A percentile compares a stretch with the other conserved stretches of the same genome.
phyloP scores from a whole-genome alignment of 2,113 vertebrate species.

The Aegotheles bennettii region DNA sequence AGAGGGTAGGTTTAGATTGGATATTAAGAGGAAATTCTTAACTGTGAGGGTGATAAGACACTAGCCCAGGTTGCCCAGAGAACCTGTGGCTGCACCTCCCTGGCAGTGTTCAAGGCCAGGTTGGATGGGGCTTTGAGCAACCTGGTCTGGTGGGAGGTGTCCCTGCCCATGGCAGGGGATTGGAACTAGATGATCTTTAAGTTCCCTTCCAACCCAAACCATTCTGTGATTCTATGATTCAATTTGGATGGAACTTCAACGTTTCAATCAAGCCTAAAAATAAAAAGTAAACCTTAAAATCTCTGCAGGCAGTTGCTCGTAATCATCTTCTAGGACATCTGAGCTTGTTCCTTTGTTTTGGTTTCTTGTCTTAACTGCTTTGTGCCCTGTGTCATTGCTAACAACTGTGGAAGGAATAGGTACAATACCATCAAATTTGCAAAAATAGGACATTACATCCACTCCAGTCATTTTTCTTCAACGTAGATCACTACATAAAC shows the following conservation, averaged over 20 bases:
- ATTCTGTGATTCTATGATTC: too few species aligned
- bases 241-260: background rate
- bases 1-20: too few species aligned
- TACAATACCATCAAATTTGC: background rate
- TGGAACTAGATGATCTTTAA: too few species aligned
- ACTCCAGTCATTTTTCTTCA: background rate
- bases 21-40: too few species aligned
- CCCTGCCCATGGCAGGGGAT: too few species aligned
- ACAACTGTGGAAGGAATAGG: background rate
- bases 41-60: too few species aligned
- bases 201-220: too few species aligned
- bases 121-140: too few species aligned
- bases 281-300: background rate
- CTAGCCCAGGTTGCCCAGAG: too few species aligned
- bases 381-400: background rate
- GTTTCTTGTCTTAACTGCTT: background rate
- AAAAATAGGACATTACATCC: background rate
- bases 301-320: background rate
- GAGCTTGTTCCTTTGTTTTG: constrained; percentile 7
- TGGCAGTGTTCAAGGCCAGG: too few species aligned
- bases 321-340: background rate
- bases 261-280: background rate
- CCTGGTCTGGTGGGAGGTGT: too few species aligned
- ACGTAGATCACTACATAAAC: constrained; percentile 9
- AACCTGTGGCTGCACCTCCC: too few species aligned